phyloP scores from a whole-genome alignment of 2,113 vertebrate genomes.

The Dipodomys spectabilis region DNA sequence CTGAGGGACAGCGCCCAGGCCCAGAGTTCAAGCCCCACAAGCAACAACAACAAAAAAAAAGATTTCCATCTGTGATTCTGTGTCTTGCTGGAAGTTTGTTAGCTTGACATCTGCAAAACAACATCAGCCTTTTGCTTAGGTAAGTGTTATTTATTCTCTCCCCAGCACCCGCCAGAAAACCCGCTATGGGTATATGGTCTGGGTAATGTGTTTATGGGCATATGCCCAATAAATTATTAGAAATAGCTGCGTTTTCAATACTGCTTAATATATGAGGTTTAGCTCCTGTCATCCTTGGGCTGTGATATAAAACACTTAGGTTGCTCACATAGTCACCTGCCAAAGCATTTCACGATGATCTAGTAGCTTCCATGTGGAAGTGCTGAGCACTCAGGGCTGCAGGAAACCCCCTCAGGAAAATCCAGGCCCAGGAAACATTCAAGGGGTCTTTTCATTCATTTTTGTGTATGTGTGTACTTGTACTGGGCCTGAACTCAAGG shows the following conservation, averaged over 20 bases:
- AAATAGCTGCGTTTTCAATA: constrained; percentile 54
- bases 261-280: constrained; percentile 19
- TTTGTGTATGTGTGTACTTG: not conserved
- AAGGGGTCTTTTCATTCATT: constrained; percentile 1
- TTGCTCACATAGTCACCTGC: not conserved
- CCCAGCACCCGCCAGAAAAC: not conserved
- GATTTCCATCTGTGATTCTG: not conserved
- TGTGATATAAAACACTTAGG: constrained; percentile 45
- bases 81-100: not conserved
- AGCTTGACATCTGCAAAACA: not conserved
- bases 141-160: constrained; percentile 44
- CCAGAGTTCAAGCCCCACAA: too few species aligned
- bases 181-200: constrained; percentile 38
- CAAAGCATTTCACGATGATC: not conserved
- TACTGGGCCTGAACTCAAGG: too few species aligned
- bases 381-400: not conserved
- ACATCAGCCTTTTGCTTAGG: not conserved
- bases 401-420: not conserved
- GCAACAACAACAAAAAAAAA: too few species aligned
- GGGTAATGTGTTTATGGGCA: constrained; percentile 47
- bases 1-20: too few species aligned
- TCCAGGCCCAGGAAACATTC: not conserved
- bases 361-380: not conserved
- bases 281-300: not conserved
- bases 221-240: constrained; percentile 49